phyloP scores from a whole-genome alignment of 2,797 vertebrate species.

The Oreochromis grahami region DNA sequence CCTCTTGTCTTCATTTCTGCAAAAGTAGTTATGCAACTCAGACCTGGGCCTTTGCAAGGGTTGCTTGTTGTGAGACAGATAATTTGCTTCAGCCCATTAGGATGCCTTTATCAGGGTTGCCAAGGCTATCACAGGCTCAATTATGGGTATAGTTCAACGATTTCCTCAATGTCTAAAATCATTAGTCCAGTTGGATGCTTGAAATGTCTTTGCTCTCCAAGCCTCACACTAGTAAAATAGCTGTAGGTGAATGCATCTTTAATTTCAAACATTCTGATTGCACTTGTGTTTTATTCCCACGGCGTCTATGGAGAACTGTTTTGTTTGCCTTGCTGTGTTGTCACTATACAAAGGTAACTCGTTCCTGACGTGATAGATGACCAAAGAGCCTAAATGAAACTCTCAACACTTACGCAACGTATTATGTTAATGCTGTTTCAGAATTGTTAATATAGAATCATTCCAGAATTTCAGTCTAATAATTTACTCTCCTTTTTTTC shows the following conservation, averaged over 20 bases:
- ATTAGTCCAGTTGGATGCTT: conserved; percentile 38
- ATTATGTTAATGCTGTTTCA: not conserved
- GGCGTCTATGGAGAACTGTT: not conserved
- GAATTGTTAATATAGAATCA: not conserved
- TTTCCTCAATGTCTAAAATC: conserved; percentile 41
- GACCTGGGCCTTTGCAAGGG: not conserved
- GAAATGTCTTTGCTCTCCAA: conserved; percentile 22
- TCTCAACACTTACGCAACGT: not conserved
- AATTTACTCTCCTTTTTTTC: not conserved
- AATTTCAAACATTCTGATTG: not conserved
- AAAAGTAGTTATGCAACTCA: not conserved
- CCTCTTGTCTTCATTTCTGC: not conserved
- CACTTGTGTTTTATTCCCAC: not conserved
- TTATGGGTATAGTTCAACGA: conserved; percentile 41
- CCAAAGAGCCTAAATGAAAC: not conserved
- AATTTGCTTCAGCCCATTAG: conserved; percentile 52
- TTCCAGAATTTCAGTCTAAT: not conserved
- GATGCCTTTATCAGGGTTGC: conserved; percentile 51
- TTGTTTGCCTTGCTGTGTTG: not conserved
- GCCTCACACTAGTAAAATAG: not conserved
- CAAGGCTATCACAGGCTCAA: conserved; percentile 56
- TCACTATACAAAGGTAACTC: not conserved
- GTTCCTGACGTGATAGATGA: not conserved
- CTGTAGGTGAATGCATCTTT: not conserved
- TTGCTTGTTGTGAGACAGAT: conserved; percentile 41